Percentiles rank a stretch among this genome's conserved stretches.
phyloP scores from a whole-genome alignment of 2,113 vertebrate genomes.

The Andinoacara biseriatus region DNA sequence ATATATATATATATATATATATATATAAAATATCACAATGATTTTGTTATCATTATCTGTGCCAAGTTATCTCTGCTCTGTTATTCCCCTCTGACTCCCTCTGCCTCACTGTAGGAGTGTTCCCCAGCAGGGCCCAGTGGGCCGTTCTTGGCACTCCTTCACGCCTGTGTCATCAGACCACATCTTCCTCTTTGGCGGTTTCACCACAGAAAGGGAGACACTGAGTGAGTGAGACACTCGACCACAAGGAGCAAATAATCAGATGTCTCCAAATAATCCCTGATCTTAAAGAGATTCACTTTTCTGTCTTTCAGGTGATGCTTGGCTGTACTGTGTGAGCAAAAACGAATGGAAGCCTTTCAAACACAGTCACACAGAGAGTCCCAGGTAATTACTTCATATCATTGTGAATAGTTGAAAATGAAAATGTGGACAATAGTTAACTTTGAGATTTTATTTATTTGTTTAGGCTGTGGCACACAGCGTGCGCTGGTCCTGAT shows the following conservation, averaged over 20 bases:
- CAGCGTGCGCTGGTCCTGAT: slow-evolving; percentile 90
- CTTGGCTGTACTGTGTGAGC: slow-evolving; percentile 93
- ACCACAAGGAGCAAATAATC: background rate
- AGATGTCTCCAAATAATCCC: background rate
- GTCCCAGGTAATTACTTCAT: slow-evolving; percentile 84
- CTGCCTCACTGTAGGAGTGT: slow-evolving; percentile 66
- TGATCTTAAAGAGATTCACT: background rate
- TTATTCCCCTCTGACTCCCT: background rate
- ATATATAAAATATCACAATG: too few relatives aligned
- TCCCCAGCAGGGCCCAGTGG: slow-evolving; percentile 81
- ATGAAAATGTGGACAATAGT: background rate
- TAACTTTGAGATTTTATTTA: background rate
- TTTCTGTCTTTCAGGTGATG: slow-evolving; percentile 84
- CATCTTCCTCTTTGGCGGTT: slow-evolving; percentile 96
- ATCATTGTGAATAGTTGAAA: background rate
- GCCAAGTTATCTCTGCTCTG: background rate
- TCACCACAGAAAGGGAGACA: slow-evolving; percentile 94
- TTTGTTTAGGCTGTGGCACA: slow-evolving; percentile 90
- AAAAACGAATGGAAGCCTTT: slow-evolving; percentile 93
- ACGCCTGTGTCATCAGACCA: slow-evolving; percentile 90
- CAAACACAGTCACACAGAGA: slow-evolving; percentile 87
- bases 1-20: too few relatives aligned
- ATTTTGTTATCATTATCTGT: too few relatives aligned
- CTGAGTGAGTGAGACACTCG: slow-evolving; percentile 84
- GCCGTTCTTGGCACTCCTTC: slow-evolving; percentile 95